These are phyloP conservation scores for Pangasius djambal DNA, from an alignment of 2,797 vertebrate species.

Conservation along the genomic window DNA sequence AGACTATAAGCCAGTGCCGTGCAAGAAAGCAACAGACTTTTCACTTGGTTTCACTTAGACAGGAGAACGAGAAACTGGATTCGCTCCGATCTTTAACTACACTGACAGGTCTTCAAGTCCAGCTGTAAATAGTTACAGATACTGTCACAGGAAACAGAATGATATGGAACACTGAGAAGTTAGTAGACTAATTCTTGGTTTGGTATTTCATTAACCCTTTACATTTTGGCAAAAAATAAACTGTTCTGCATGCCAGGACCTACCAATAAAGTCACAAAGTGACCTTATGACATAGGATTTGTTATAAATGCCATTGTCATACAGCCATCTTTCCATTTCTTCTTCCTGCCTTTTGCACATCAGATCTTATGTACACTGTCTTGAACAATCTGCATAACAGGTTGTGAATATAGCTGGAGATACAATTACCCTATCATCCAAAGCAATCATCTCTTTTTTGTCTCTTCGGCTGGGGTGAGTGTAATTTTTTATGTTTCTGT, in stretches of 20 bases:
- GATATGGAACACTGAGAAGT: neutral
- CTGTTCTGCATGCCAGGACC: neutral
- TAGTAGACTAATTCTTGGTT: neutral
- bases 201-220: neutral
- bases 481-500: neutral
- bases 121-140: no score
- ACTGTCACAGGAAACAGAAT: neutral
- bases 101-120: neutral
- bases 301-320: neutral
- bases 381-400: neutral
- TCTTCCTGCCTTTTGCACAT: no score
- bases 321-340: neutral
- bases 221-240: neutral
- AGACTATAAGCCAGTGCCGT: slow-evolving; percentile 28
- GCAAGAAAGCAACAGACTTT: neutral
- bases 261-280: neutral
- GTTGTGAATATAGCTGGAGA: neutral
- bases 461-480: no score
- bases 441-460: neutral
- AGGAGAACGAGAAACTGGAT: neutral
- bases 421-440: neutral
- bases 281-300: neutral
- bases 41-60: neutral
- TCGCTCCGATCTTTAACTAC: neutral
- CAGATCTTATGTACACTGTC: neutral